These are phyloP conservation scores for Crotalus viridis DNA, from an alignment of 2,113 vertebrate species.

Conservation along the genomic window DNA sequence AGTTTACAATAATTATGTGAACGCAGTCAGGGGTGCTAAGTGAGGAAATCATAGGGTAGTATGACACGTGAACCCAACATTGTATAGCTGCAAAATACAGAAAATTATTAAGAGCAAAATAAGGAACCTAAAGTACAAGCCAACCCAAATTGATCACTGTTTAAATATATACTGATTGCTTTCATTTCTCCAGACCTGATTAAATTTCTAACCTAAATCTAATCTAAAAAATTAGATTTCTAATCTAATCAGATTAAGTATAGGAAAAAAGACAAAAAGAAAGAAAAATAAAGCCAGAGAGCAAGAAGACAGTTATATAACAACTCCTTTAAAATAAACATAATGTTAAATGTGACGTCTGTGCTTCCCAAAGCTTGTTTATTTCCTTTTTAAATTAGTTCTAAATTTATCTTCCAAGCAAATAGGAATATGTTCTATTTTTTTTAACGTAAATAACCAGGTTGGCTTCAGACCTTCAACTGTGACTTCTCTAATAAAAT, in stretches of 20 bases:
- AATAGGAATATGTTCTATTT: background rate
- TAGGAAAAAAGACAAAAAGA: background rate
- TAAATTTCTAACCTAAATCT: background rate
- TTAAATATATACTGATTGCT: background rate
- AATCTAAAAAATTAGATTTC: background rate
- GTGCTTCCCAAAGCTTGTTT: slow-evolving; percentile 18
- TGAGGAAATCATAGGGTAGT: background rate
- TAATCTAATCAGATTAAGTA: background rate
- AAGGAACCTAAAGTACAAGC: background rate
- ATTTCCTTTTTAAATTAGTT: slow-evolving; percentile 22
- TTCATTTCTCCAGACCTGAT: background rate
- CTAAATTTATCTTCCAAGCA: background rate
- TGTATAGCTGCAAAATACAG: background rate
- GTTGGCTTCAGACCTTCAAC: slow-evolving; percentile 1
- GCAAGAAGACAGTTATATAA: background rate
- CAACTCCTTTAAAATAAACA: slow-evolving; percentile 7
- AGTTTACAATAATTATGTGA: background rate
- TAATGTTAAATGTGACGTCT: background rate
- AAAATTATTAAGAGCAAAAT: background rate
- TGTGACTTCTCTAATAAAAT: background rate
- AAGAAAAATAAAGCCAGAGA: background rate
- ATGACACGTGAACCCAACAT: background rate
- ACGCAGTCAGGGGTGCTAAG: background rate
- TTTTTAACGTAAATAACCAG: slow-evolving; percentile 14
- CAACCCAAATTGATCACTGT: background rate